phyloP scores from a whole-genome alignment of 2,888 invertebrate genomes.

The Aphodius sticticus region DNA sequence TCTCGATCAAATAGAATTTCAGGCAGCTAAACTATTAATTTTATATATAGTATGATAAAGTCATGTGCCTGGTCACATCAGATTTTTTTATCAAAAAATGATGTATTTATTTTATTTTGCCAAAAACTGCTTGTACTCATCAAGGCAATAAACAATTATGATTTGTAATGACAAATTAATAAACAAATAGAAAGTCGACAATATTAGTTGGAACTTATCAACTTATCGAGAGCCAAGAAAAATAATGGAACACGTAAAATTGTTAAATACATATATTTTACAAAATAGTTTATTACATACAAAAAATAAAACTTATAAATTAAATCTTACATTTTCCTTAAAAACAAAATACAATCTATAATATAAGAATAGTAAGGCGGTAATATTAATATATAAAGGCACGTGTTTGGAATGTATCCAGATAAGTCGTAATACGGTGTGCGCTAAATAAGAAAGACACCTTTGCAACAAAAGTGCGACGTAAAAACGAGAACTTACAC shows the following conservation, averaged over 20 bases:
- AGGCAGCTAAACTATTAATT: no score
- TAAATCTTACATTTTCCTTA: not conserved
- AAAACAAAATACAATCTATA: not conserved
- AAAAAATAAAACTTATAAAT: not conserved
- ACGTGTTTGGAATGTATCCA: not conserved
- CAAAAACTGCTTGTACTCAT: no score
- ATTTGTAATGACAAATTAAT: no score
- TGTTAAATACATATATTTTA: slow-evolving; percentile 4
- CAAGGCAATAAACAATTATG: no score
- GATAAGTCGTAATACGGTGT: not conserved
- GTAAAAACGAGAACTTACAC: not conserved
- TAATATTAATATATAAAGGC: slow-evolving; percentile 4
- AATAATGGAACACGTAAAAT: not conserved
- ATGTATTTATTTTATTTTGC: no score
- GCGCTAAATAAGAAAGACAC: no score
- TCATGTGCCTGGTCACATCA: no score
- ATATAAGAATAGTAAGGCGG: not conserved
- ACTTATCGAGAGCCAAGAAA: not conserved
- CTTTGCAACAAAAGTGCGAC: not conserved
- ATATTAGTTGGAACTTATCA: no score
- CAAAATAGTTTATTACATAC: not conserved
- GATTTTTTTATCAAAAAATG: no score
- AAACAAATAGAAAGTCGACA: no score
- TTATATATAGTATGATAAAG: no score
- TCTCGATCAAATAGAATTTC: no score